Evolutionary conservation across 1,140 invertebrate genomes (phyloP), one percentile per base, ranked within the genome.

Genomic region (Oedothorax gibbosus): DNA sequence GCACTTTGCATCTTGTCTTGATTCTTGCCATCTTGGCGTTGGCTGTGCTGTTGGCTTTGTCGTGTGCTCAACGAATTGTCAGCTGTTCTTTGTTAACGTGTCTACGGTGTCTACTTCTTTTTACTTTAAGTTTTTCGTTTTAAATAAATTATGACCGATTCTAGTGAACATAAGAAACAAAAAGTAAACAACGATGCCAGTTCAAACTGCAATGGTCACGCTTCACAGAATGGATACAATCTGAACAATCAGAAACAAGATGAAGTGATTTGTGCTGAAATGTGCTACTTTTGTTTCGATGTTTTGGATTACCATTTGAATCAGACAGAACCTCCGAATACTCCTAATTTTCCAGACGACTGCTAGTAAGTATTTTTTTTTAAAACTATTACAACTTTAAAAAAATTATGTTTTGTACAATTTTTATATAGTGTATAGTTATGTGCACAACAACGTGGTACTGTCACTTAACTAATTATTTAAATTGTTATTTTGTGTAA

Each of bases 201-300:
- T 12, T 35, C 35, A 5, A 35, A 35, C 35, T 35, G 35, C 35
- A 62, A 62, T 62, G 57, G 18, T 15, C 3, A 15, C 12, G 18
- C 57, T 62, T 62, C 57, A 12, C 12, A 62, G 18, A 71, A 49
- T 71, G 53, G n/a, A n/a, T n/a, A 71, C 8, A 71, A 20, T 79
- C 50, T 53, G 56, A 54, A 5, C 9, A 51, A 15, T 14, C 21
- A 9, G 14, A 79, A 64, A 15, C 53, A 20, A 21, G 64, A 35
- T 15, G 56, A 66, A 79, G 53, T 79, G n/a, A 53, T 79, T 20
- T 79, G 77, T 50, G 50, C 77, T 7, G 96, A 98, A 90, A 99
- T 99, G 97, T 97, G 96, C 90, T 97, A 96, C 92, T 99, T 96
- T 92, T 99, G 97, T 93, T 99, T 98, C 92, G 97, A 99, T 91